Evolutionary conservation across 2,797 vertebrate species (phyloP).

Genomic region (Clamator glandarius): DNA sequence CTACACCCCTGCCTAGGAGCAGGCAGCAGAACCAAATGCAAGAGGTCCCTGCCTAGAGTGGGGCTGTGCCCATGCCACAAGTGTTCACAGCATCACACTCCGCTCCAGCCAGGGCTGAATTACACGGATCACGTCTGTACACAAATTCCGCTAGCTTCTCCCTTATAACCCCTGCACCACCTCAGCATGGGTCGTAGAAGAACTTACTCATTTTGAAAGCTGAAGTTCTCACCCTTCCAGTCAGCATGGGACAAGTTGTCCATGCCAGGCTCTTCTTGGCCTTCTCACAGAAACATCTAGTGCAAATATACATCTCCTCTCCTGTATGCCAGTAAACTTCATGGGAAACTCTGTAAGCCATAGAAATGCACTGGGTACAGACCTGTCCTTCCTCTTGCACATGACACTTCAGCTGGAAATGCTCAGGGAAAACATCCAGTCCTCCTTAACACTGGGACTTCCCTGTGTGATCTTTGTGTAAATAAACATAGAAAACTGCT

Average conservation of each 20-base stretch:
- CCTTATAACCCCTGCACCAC: accelerated
- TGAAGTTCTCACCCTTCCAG: background rate
- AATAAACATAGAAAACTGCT: background rate
- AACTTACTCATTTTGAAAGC: background rate
- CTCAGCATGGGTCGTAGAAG: background rate
- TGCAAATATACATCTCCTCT: background rate
- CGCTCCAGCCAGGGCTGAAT: background rate
- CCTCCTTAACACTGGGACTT: background rate
- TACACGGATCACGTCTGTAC: too few relatives aligned
- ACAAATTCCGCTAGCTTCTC: background rate
- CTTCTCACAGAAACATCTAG: background rate
- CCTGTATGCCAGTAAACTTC: too few relatives aligned
- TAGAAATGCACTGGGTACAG: background rate
- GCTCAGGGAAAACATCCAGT: background rate
- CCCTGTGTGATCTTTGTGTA: background rate
- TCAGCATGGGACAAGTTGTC: background rate
- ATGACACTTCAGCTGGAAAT: accelerated
- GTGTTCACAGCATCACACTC: background rate
- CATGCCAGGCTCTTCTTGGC: background rate
- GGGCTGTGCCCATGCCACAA: background rate
- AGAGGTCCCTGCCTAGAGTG: background rate
- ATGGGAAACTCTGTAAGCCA: background rate
- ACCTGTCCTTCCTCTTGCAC: background rate
- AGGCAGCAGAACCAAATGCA: background rate
- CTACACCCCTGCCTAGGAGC: background rate